Evolutionary conservation across 1,140 invertebrate genomes (phyloP).

Genomic region (Tigriopus japonicus): DNA sequence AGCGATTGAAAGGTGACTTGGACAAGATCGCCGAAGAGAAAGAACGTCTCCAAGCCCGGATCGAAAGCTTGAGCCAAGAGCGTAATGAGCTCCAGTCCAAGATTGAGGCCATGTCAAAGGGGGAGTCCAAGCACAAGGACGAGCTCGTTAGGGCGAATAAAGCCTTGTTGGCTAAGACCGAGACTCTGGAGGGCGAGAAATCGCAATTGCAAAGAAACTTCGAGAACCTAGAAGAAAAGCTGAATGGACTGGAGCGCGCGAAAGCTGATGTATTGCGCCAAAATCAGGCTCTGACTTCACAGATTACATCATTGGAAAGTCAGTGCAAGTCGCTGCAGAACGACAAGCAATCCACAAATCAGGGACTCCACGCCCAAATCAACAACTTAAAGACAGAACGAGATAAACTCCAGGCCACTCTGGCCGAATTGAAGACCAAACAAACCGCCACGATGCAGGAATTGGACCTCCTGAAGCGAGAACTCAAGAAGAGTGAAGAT

Average conservation of each 20-base stretch:
- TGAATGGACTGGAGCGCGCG: no score
- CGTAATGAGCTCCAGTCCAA: background rate
- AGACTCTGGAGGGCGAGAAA: background rate
- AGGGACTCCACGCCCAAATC: no score
- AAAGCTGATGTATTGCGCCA: no score
- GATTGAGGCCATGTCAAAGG: background rate
- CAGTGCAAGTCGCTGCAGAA: no score
- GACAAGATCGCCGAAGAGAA: slow-evolving; percentile 1
- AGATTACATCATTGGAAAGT: no score
- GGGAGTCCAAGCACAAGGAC: slow-evolving; percentile 1
- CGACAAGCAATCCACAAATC: no score
- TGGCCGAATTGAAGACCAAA: background rate
- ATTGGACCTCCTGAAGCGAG: background rate
- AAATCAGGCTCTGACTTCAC: no score
- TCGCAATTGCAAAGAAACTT: no score
- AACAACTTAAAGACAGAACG: no score
- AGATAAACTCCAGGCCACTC: background rate
- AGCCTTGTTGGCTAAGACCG: background rate
- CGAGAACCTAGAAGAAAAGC: no score
- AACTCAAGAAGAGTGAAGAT: background rate
- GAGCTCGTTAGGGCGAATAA: background rate
- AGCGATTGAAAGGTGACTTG: slow-evolving; percentile 7
- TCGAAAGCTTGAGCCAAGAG: background rate
- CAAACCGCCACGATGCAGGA: background rate
- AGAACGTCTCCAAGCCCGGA: background rate